Conservation (phyloP, 1,140 invertebrate genomes). For the Drosophila sulfurigaster region DNA sequence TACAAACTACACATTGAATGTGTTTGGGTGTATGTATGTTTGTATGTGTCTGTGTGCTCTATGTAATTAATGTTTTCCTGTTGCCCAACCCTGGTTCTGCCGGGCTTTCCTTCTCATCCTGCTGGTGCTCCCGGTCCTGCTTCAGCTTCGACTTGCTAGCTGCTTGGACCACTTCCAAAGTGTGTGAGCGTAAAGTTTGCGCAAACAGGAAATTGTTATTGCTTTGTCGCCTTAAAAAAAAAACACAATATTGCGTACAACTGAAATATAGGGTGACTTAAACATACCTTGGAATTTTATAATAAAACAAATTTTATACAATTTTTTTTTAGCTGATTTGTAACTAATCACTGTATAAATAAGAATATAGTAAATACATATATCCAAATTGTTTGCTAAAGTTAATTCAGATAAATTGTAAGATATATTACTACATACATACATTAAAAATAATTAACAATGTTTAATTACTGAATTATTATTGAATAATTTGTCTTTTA, state of each 20-base stretch:
- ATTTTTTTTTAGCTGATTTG: no score
- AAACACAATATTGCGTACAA: slow-evolving; percentile 2
- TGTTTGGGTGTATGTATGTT: slow-evolving; percentile 43
- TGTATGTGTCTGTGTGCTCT: slow-evolving; percentile 46
- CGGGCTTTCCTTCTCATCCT: no score
- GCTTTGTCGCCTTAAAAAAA: slow-evolving; percentile 73
- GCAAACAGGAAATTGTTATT: slow-evolving; percentile 72
- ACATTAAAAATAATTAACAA: no score
- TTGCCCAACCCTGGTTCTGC: slow-evolving; percentile 8
- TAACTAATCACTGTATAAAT: no score
- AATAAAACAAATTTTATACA: no score
- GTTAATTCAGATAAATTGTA: no score
- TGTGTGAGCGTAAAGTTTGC: slow-evolving; percentile 65
- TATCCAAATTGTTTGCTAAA: no score
- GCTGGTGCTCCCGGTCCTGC: slow-evolving; percentile 3
- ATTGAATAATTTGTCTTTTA: no score
- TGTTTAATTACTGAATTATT: no score
- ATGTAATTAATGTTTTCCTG: slow-evolving; percentile 76
- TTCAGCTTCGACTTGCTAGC: neutral
- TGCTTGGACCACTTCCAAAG: slow-evolving; percentile 35
- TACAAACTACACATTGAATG: neutral
- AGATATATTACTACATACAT: no score
- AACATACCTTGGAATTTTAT: slow-evolving; percentile 18
- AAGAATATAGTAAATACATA: no score
- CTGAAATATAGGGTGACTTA: neutral